A percentile compares a stretch with the other conserved stretches of the same genome.
Evolutionary conservation across 2,113 vertebrate genomes (phyloP).

Genomic region (Semnornis frantzii): DNA sequence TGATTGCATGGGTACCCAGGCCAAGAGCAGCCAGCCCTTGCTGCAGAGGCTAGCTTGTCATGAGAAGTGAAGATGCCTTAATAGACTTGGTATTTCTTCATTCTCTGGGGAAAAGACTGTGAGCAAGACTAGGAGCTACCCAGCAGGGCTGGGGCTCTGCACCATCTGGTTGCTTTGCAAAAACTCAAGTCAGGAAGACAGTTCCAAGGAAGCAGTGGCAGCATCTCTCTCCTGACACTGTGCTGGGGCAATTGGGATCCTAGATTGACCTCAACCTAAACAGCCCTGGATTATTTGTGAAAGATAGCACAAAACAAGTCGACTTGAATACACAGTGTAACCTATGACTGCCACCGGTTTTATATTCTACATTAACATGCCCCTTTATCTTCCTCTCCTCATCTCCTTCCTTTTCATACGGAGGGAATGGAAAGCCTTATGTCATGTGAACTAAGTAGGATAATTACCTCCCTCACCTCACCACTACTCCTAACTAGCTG

Average conservation of each 20-base stretch:
- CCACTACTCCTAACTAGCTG: neutral
- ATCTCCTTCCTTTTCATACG: neutral
- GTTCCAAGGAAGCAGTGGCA: slow-evolving; percentile 19
- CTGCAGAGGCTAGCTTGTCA: neutral
- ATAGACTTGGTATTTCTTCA: neutral
- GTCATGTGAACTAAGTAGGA: neutral
- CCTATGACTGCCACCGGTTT: neutral
- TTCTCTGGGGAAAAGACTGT: neutral
- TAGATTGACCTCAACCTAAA: neutral
- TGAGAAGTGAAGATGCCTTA: neutral
- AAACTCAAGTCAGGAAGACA: neutral
- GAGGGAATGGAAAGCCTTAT: neutral
- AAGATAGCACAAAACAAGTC: neutral
- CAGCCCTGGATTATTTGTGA: neutral
- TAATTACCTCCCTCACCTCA: neutral
- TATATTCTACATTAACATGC: neutral
- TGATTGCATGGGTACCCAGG: neutral
- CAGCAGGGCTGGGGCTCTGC: neutral
- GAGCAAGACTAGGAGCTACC: neutral
- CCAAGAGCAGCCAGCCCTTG: neutral
- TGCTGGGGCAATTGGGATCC: neutral
- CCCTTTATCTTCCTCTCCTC: neutral
- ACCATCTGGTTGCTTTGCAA: neutral
- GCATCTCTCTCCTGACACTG: neutral
- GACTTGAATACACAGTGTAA: neutral